Base-by-base conservation (phyloP, 1,140 invertebrate species). In the Heliothis virescens region DNA sequence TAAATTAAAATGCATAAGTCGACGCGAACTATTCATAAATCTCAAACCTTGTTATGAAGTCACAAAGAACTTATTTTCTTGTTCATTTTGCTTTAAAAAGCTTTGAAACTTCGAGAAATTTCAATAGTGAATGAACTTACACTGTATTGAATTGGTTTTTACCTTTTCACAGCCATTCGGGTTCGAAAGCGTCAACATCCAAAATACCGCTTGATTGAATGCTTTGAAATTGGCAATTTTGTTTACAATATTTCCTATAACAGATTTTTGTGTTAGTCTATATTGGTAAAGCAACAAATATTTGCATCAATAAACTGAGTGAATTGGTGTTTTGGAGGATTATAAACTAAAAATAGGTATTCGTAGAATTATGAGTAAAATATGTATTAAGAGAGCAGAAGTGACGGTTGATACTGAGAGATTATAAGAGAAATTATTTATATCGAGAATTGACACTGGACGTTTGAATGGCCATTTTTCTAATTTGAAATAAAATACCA, bases 1-100 rank as follows among this genome's bases (percentile, higher is more conserved):
- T 69, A 53, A 52, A 69, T 53, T 69, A 29, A 52, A 69, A 69
- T 69, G 65, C 47, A 69, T 15, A 69, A 52, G 48, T 69, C 48
- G 47, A 21, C 18, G 48, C 11, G 18, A 69, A 52, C 65, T 69
- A 52, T 69, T 69, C 65, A 52, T 52, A 52, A 69, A 69, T 69
- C 18, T 69, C 3, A 7, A 67, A 69, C 12, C 48, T 52, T 52
- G 65, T 69, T 53, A 53, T 16, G 18, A 69, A 69, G 65, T 69
- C 34, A 65, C 62, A 65, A 65, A 65, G 62, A 60, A 29, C 57
- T 60, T 29, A 48, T 47, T 47, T 16, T 16, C n/a, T 65, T 41
- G n/a, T 34, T 47, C 29, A 16, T 65, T 18, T 65, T 18, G 16
- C 9, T 65, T 41, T 16, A 65, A 41, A 65, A 47, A 47, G 62